A percentile compares a stretch with the other conserved stretches of the same genome.
phyloP scores from a whole-genome alignment of 2,113 vertebrate species.

The Odocoileus hemionus region DNA sequence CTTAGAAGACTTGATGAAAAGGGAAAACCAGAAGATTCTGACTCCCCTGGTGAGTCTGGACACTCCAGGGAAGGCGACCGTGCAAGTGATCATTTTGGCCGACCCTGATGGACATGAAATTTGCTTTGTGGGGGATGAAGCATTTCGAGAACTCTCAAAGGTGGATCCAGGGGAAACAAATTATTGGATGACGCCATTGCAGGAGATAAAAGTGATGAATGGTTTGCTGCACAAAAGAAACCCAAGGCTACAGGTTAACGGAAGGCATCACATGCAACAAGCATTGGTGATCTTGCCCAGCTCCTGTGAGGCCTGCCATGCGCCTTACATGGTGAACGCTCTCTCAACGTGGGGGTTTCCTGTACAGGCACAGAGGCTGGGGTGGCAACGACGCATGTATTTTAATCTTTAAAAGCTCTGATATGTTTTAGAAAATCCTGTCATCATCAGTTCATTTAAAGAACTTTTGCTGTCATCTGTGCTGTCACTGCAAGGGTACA shows the following conservation, averaged over 20 bases:
- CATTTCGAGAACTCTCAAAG: too few species aligned
- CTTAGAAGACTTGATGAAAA: too few species aligned
- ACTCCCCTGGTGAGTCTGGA: too few species aligned
- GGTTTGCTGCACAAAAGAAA: slow-evolving; percentile 91
- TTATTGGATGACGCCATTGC: too few species aligned
- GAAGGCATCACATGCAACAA: neutral
- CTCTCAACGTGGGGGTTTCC: neutral
- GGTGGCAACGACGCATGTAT: neutral
- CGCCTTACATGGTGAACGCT: neutral
- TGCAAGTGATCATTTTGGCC: too few species aligned
- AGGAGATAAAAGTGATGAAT: slow-evolving; percentile 92
- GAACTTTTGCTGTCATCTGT: neutral
- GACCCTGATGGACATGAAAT: too few species aligned
- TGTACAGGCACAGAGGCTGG: neutral
- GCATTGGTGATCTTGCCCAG: neutral
- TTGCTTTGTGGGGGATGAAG: too few species aligned
- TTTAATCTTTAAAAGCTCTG: slow-evolving; percentile 2
- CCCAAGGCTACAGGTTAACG: slow-evolving; percentile 88
- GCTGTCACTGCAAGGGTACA: neutral
- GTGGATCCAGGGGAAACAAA: too few species aligned
- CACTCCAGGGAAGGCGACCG: too few species aligned
- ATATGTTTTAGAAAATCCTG: slow-evolving; percentile 11
- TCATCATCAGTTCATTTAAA: neutral
- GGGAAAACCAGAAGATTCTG: too few species aligned
- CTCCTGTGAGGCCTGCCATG: fast-evolving